phyloP scores from a whole-genome alignment of 2,888 invertebrate genomes.

The Melinaea menophilus region DNA sequence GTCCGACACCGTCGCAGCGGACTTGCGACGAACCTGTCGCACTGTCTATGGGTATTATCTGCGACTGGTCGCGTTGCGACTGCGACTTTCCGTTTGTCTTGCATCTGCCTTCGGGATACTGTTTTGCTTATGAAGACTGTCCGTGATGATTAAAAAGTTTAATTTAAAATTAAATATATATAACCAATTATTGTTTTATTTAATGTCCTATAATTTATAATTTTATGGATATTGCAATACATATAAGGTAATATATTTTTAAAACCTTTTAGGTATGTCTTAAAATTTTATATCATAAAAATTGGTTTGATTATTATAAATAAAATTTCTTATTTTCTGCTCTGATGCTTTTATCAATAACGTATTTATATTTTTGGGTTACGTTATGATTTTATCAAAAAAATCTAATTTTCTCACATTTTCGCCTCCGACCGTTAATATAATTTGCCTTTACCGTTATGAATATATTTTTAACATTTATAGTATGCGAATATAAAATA shows the following conservation, averaged over 20 bases:
- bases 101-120: conserved; percentile 61
- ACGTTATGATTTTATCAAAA: conserved; percentile 3
- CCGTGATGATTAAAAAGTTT: conserved; percentile 38
- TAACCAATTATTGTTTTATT: neutral
- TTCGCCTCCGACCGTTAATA: neutral
- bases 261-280: no score
- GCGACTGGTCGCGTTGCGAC: conserved; percentile 67
- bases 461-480: neutral
- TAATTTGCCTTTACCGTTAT: no score
- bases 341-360: conserved; percentile 13
- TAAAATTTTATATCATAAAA: neutral
- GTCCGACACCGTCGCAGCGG: conserved; percentile 60
- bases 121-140: conserved; percentile 66
- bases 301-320: neutral
- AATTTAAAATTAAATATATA: no score
- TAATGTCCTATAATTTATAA: no score
- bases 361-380: neutral
- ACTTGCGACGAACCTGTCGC: conserved; percentile 69
- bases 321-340: conserved; percentile 1
- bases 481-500: neutral
- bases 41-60: conserved; percentile 59
- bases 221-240: no score
- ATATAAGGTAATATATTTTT: no score
- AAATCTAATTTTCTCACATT: neutral
- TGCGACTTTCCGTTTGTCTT: conserved; percentile 68